Evolutionary conservation across 2,797 vertebrate genomes (phyloP), one percentile per base, ranked within the genome.

Genomic region (Tenualosa ilisha): DNA sequence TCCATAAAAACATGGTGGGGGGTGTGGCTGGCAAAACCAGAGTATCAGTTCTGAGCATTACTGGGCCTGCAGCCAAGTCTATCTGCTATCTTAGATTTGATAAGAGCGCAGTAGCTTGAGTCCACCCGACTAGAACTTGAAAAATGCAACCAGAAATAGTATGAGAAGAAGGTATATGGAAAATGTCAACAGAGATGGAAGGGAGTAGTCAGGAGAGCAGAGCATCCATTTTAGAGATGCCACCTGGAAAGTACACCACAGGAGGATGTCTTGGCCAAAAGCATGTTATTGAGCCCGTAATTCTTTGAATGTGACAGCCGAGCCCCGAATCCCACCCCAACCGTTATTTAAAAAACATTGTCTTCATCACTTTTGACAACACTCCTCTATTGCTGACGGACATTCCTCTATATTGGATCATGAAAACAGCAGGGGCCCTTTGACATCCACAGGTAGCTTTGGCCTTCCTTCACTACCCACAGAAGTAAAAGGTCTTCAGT

Each of bases 31-130:
- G 90, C 89, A 90, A 54, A 90, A 90, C 86, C 90, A 88, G 85
- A 81, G 88, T 89, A 89, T 91, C 84, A 90, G 90, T 86, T 87
- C 89, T 87, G 90, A 86, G 89, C 88, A 88, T 90, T 85, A 89
- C 87, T 89, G 88, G 87, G 90, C 89, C 87, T 26, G 86, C 87
- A 91, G 90, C 91, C 91, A 85, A 85, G 90, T 91, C 89, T 84
- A 90, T 91, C 88, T 40, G 82, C 88, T 90, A 89, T 93, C 90
- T 91, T 83, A 92, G 88, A 92, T 92, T 88, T 89, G 91, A 93
- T 91, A 90, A n/a, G 54, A 89, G 86, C 72, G 5, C 72, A 46
- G 40, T 43, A 79, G 72, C 40, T 79, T 43, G 17, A 79, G 40
- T 79, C 72, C 72, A 79, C 72, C 72, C 72, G 37, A 40, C 37